phyloP scores from a whole-genome alignment of 2,888 invertebrate species.

The Zonitis immaculata region DNA sequence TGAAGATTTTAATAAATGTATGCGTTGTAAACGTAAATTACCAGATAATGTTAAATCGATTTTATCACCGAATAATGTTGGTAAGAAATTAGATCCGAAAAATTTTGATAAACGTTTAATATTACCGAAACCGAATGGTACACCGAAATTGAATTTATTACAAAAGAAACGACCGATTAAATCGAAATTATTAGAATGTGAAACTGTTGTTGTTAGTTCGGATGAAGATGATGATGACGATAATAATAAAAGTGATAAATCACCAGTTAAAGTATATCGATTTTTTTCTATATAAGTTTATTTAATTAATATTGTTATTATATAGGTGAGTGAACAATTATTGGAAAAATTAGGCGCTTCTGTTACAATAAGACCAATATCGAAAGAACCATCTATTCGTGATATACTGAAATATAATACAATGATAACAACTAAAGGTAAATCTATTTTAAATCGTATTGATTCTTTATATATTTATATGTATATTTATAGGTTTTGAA shows the following conservation, averaged over 20 bases:
- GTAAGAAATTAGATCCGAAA: slow-evolving; percentile 13
- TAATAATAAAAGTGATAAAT: slow-evolving; percentile 39
- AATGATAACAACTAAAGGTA: slow-evolving; percentile 1
- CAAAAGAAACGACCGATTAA: slow-evolving; percentile 16
- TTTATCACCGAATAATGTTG: slow-evolving; percentile 27
- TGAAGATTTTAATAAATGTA: slow-evolving; percentile 73
- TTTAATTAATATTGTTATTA: neutral
- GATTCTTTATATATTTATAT: neutral
- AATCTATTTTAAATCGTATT: neutral
- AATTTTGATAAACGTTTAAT: slow-evolving; percentile 9
- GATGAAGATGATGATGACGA: slow-evolving; percentile 60
- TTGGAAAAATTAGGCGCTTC: slow-evolving; percentile 36
- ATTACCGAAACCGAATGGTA: slow-evolving; percentile 15
- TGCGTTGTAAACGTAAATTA: slow-evolving; percentile 66
- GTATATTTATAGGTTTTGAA: slow-evolving; percentile 2
- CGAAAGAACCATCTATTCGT: slow-evolving; percentile 41
- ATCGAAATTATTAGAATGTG: slow-evolving; percentile 55
- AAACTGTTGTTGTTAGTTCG: slow-evolving; percentile 67
- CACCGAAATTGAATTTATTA: slow-evolving; percentile 17
- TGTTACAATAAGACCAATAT: slow-evolving; percentile 37
- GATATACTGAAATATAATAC: slow-evolving; percentile 29
- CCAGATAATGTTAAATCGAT: slow-evolving; percentile 65
- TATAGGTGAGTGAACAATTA: slow-evolving; percentile 34
- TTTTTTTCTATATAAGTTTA: slow-evolving; percentile 30
- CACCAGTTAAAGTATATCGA: slow-evolving; percentile 24